Evolutionary conservation across 2,797 vertebrate species (phyloP), one percentile per base, ranked within the genome.

Genomic region (Tenualosa thibaudeaui): DNA sequence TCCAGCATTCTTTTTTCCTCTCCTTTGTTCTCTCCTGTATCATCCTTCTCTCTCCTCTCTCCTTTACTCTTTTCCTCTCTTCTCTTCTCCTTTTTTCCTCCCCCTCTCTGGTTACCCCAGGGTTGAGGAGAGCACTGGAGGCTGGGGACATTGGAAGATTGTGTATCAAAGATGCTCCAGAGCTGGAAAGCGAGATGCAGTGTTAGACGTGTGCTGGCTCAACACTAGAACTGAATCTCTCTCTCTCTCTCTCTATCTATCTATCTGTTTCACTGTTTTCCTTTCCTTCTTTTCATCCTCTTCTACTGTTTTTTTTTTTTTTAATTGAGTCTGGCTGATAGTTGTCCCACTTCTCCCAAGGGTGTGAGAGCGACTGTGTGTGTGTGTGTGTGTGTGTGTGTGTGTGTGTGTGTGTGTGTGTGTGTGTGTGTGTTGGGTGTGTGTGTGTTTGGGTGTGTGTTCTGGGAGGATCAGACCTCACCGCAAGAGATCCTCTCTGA

Each of bases 401-500:
- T 62, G 56, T 60, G 60, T 65, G 60, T 0, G 60, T 65, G n/a
- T 26, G 60, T 26, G 60, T 62, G 60, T 24, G n/a, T 62, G 60
- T 24, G 24, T 13, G 62, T 31, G 26, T 31, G 24, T 12, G 71
- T 43, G 71, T 8, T 17, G 15, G 37, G 15, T n/a, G 37, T 1
- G 68, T 0, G 3, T 0, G 68, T 43, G 68, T 40, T 26, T 71
- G 26, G 24, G 65, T 26, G 65, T 71, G 65, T 71, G 26, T 40
- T 31, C 37, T 17, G 37, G 17, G 40, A 37, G 71, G 71, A 46
- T 78, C 71, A 78, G 71, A 78, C 71, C 71, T 78, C 71, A 78
- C 71, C 8, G 37, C 71, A 46, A 78, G 71, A 78, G 71, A 46
- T 46, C 71, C 71, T 46, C 37, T 78, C 71, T 78, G 71, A 78